These are phyloP conservation scores for Dicaeum eximium DNA, from an alignment of 2,113 vertebrate genomes.

Conservation along the genomic window DNA sequence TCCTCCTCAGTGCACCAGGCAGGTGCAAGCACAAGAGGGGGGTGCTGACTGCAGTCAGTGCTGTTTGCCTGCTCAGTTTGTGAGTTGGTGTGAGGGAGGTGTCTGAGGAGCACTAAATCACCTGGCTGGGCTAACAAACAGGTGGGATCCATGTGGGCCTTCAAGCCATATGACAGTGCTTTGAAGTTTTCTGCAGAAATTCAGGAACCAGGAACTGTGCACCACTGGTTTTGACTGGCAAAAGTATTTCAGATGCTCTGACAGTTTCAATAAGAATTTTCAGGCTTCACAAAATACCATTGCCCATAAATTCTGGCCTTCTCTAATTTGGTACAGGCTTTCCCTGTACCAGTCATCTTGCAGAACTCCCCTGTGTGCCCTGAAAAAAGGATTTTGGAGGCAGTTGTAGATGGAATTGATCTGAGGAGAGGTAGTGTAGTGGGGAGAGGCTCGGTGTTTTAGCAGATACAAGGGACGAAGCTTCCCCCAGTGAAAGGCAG, in stretches of 20 bases:
- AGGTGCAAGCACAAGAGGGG: not conserved
- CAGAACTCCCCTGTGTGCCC: not conserved
- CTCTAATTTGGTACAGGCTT: not conserved
- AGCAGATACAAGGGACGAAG: not conserved
- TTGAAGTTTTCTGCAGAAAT: not conserved
- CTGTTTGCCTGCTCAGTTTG: not conserved
- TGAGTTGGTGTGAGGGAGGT: not conserved
- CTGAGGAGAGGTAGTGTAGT: not conserved
- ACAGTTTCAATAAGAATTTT: not conserved
- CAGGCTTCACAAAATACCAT: not conserved
- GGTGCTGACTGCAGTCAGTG: not conserved
- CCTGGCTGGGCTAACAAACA: not conserved
- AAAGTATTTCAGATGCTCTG: not conserved
- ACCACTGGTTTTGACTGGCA: not conserved
- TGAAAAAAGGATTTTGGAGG: not conserved
- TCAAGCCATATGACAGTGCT: not conserved
- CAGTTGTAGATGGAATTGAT: not conserved
- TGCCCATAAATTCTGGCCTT: not conserved
- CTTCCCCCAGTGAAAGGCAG: accelerated
- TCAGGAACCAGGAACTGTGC: not conserved
- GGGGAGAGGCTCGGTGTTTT: not conserved
- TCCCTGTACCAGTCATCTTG: not conserved
- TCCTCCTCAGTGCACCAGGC: not conserved
- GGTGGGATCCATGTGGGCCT: not conserved
- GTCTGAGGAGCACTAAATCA: not conserved